Evolutionary conservation across 1,140 invertebrate species (phyloP), one percentile per base, ranked within the genome.

Genomic region (Drosophila nebulosa): DNA sequence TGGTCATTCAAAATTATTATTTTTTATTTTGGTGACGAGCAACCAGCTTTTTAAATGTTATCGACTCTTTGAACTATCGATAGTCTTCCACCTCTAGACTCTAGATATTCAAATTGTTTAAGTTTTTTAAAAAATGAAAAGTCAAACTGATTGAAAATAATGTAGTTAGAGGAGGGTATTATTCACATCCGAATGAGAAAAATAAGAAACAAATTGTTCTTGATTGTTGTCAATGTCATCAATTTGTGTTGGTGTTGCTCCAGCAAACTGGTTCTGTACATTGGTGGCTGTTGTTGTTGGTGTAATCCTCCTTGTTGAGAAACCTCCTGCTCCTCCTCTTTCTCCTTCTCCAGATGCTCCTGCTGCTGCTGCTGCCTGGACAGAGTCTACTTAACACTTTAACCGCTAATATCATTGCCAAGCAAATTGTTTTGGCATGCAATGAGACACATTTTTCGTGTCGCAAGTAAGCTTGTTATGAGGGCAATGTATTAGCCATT

Each of bases 331-430:
- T n/a, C n/a, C n/a, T n/a, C n/a, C n/a, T n/a, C n/a, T n/a, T n/a
- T 21, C 16, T 42, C 7, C 16, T 46, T 18, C 16, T 46, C 56
- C 67, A 32, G 55, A 62, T 74, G 70, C 65, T 64, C 52, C 50
- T 74, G 62, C 35, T 56, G 42, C 67, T 56, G 61, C 70, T 79
- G 68, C 71, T 61, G 74, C 64, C 72, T 66, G 77, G 69, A 60
- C 69, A 66, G 78, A 81, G 78, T 81, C 39, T 46, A 46, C 39
- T 86, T 86, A 74, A 81, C 79, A 79, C 71, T 78, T 65, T 52
- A 74, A 62, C 56, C 46, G 52, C 52, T 42, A 12, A 24, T 59
- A 39, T 42, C 7, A 36, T 14, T 10, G 59, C 27, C 21, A 16
- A 22, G 64, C 64, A 64, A 60, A 59, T 68, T 73, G 79, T 69